Evolutionary conservation across 2,888 invertebrate species (phyloP), one percentile per base, ranked within the genome.

Genomic region (Galerucella pusilla): DNA sequence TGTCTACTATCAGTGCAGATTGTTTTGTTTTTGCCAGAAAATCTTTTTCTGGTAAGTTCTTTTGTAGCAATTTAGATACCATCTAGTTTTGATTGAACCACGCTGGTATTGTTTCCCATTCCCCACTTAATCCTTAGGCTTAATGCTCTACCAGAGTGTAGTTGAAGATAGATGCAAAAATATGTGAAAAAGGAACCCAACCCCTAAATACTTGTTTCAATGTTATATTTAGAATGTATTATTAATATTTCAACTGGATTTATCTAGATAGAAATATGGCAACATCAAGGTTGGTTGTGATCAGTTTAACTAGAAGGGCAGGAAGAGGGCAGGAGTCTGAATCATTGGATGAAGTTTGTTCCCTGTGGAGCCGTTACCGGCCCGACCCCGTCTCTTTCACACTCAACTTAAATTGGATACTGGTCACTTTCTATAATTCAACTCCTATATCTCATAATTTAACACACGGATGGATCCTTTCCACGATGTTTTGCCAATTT

Each of bases 361-460:
- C 87, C 86, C 87, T 75, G 76, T 79, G 86, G 87, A 79, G 87
- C 86, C 86, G 87, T 87, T 87, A 87, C 85, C 81, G 85, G 85
- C 83, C 84, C 85, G 85, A 84, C 85, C 85, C 85, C 85, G 86
- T 86, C 86, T 87, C 86, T 86, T 86, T 86, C 85, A 85, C 86
- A 85, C 86, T 85, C 85, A 87, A 87, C 87, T 87, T 87, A 87
- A 88, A 88, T 87, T 87, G 87, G 87, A 87, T 86, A 87, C 87
- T 86, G 88, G 87, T 87, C 88, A 87, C 86, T 87, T 87, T 87
- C 87, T 87, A 87, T 88, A 88, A 87, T 88, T 88, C 88, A 87
- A 85, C 86, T 86, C 85, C 86, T 86, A 86, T 86, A 86, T 85
- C 85, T 87, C 86, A 87, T 87, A 87, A 87, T 86, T 81, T 82